Conservation (phyloP, 2,797 vertebrate genomes). For the Dryobates pubescens region DNA sequence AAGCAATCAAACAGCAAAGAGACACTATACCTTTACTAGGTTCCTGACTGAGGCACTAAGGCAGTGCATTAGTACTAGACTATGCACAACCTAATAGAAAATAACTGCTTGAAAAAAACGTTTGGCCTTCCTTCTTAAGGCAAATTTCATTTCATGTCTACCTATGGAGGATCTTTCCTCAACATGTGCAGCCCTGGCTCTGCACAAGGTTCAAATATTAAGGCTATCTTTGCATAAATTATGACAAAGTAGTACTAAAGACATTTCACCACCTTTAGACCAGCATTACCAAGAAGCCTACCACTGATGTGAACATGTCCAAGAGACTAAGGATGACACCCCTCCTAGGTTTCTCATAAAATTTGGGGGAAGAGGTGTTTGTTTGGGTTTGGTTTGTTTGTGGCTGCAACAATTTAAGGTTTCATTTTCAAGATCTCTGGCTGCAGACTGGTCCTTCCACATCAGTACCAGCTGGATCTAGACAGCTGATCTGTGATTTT, state of each 20-base stretch:
- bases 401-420: not conserved
- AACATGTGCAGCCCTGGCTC: not conserved
- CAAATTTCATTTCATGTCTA: slow-evolving; percentile 14
- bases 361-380: too few relatives aligned
- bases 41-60: not conserved
- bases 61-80: not conserved
- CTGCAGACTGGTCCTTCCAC: not conserved
- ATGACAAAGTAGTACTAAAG: not conserved
- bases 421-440: slow-evolving; percentile 19
- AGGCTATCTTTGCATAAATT: slow-evolving; percentile 41
- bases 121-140: not conserved
- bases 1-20: not conserved
- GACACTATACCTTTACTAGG: not conserved
- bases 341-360: not conserved
- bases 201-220: slow-evolving; percentile 20
- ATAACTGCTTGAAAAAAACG: slow-evolving; percentile 4
- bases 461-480: not conserved
- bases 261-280: slow-evolving; percentile 27
- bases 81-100: slow-evolving; percentile 45
- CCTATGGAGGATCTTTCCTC: not conserved
- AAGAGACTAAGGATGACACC: not conserved
- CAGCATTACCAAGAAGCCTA: slow-evolving; percentile 25
- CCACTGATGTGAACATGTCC: not conserved
- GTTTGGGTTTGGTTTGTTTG: too few relatives aligned
- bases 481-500: not conserved